These are phyloP conservation scores for honey bee (Apis mellifera) DNA, from an alignment of 1,140 invertebrate genomes.

Conservation along the genomic window DNA sequence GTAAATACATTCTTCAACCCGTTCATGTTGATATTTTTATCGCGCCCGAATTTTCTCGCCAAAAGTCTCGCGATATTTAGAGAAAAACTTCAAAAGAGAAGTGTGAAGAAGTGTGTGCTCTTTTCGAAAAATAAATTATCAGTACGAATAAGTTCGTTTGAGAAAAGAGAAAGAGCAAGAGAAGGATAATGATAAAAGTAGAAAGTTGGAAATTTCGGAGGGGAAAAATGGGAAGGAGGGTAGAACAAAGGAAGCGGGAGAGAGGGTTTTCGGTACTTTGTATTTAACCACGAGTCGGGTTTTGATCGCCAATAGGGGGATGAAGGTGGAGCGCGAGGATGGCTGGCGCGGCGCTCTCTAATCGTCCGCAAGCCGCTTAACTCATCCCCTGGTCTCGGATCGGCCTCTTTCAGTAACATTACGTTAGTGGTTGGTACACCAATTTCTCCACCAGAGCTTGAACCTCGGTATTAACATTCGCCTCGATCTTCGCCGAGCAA, in stretches of 20 bases:
- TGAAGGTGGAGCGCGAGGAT: conserved; percentile 61
- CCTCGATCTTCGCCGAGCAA: conserved; percentile 37
- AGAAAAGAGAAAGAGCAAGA: not conserved
- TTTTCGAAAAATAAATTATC: too few relatives aligned
- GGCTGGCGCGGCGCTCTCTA: conserved; percentile 66
- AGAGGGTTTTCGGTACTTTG: conserved; percentile 37
- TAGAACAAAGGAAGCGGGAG: not conserved
- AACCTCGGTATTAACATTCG: conserved; percentile 42
- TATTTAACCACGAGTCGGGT: conserved; percentile 59
- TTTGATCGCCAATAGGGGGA: conserved; percentile 63
- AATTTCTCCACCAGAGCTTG: conserved; percentile 51
- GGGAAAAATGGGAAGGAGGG: not conserved
- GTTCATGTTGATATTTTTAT: too few relatives aligned
- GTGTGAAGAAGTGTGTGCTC: too few relatives aligned
- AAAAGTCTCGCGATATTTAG: too few relatives aligned
- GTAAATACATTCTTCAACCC: too few relatives aligned
- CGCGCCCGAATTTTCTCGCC: too few relatives aligned
- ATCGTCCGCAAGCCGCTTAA: conserved; percentile 75
- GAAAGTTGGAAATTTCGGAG: not conserved
- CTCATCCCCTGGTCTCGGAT: conserved; percentile 16
- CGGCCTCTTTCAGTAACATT: conserved; percentile 38
- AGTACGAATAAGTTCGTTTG: too few relatives aligned
- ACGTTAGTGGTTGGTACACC: conserved; percentile 51
- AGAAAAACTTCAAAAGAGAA: too few relatives aligned
- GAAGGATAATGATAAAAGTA: not conserved